A percentile compares a stretch with the other conserved stretches of the same genome.
phyloP scores from a whole-genome alignment of 2,797 vertebrate genomes.

The Potorous gilbertii region DNA sequence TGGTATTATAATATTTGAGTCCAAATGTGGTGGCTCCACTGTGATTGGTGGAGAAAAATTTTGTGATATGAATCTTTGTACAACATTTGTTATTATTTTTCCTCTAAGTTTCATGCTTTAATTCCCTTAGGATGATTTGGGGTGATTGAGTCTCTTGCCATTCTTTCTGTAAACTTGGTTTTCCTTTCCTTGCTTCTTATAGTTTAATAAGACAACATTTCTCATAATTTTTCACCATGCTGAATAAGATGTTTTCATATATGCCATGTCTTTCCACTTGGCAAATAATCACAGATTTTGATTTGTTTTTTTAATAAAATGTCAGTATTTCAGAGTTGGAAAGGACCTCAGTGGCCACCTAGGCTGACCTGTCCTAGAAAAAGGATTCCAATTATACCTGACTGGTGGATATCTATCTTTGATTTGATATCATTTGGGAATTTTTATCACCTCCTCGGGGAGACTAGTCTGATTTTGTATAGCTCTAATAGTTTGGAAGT shows the following conservation, averaged over 20 bases:
- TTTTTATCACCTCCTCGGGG: not conserved
- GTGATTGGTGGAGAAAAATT: not conserved
- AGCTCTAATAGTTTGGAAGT: not conserved
- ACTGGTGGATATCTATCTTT: not conserved
- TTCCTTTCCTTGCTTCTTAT: not conserved
- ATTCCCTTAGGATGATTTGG: not conserved
- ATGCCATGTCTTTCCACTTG: not conserved
- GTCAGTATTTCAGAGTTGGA: not conserved
- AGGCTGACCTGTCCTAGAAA: not conserved
- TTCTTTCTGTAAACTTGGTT: not conserved
- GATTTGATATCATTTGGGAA: not conserved
- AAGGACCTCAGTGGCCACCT: not conserved
- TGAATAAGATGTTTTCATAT: not conserved
- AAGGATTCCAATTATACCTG: not conserved
- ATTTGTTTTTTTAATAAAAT: not conserved
- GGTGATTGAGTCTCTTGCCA: too few relatives aligned
- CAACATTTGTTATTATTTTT: not conserved
- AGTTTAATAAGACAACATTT: not conserved
- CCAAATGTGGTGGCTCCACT: not conserved
- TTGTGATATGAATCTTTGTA: not conserved
- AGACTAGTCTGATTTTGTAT: not conserved
- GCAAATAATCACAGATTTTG: not conserved
- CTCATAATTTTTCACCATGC: not conserved
- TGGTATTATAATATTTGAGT: too few relatives aligned
- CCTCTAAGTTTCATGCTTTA: not conserved